Percentiles rank a stretch among this genome's conserved stretches.
phyloP scores from a whole-genome alignment of 1,140 invertebrate species.

The Adoxophyes honmai region DNA sequence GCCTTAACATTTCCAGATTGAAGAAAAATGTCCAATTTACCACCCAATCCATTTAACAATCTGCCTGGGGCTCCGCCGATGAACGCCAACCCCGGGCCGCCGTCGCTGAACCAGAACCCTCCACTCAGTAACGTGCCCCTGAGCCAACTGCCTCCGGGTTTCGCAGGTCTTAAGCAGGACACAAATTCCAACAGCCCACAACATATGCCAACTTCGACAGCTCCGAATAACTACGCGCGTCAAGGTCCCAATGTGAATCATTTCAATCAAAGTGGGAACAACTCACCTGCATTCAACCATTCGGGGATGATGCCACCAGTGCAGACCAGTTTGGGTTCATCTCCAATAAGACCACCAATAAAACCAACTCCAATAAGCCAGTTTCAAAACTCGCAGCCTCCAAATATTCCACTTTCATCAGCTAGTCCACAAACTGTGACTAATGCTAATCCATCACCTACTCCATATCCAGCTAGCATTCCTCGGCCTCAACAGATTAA shows the following conservation, averaged over 20 bases:
- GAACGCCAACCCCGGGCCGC: slow-evolving; percentile 42
- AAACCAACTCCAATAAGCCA: slow-evolving; percentile 33
- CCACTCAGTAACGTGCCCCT: slow-evolving; percentile 47
- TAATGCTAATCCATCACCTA: slow-evolving; percentile 33
- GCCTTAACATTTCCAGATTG: slow-evolving; percentile 57
- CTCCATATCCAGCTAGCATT: slow-evolving; percentile 41
- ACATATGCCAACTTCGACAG: slow-evolving; percentile 32
- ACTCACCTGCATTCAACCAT: slow-evolving; percentile 66
- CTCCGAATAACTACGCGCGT: slow-evolving; percentile 25
- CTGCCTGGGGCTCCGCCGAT: slow-evolving; percentile 34
- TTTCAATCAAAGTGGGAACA: slow-evolving; percentile 59
- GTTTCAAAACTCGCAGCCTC: slow-evolving; percentile 36
- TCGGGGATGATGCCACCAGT: slow-evolving; percentile 44
- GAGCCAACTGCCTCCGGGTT: slow-evolving; percentile 44
- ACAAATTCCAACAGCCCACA: slow-evolving; percentile 57
- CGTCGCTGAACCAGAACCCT: slow-evolving; percentile 31
- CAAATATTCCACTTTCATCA: slow-evolving; percentile 42
- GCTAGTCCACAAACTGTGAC: slow-evolving; percentile 32
- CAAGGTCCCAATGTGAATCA: slow-evolving; percentile 42
- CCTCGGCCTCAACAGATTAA: slow-evolving; percentile 60
- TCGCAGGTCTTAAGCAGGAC: slow-evolving; percentile 51
- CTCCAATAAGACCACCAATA: slow-evolving; percentile 45
- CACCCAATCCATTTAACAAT: slow-evolving; percentile 59
- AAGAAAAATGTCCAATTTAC: slow-evolving; percentile 66
- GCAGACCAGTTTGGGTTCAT: slow-evolving; percentile 42